A percentile compares a stretch with the other conserved stretches of the same genome.
Evolutionary conservation across 2,113 vertebrate species (phyloP).

Genomic region (Rostratula benghalensis): DNA sequence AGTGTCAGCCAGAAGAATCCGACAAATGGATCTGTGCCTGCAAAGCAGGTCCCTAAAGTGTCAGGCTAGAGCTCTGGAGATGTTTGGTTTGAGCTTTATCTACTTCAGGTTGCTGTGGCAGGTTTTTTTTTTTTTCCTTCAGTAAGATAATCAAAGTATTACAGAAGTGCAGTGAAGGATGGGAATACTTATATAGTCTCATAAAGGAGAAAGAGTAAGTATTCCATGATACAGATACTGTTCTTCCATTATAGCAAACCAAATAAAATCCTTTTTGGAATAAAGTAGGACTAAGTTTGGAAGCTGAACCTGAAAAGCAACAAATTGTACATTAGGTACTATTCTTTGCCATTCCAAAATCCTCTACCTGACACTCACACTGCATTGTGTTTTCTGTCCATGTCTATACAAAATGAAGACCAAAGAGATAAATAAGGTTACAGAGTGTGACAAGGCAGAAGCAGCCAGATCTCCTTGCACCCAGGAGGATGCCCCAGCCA

Average conservation of each 20-base stretch:
- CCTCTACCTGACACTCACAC: not conserved
- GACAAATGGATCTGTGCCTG: not conserved
- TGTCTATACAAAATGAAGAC: not conserved
- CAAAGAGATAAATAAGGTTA: not conserved
- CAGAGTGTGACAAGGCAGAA: not conserved
- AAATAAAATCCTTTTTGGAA: not conserved
- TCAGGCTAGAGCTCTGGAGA: not conserved
- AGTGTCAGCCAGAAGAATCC: not conserved
- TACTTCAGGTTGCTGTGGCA: not conserved
- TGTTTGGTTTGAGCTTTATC: not conserved
- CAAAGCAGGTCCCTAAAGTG: not conserved
- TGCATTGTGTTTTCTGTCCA: not conserved
- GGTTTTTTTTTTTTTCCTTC: not conserved
- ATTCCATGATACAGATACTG: not conserved
- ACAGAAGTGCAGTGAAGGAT: not conserved
- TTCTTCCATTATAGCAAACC: not conserved
- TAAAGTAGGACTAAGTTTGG: not conserved
- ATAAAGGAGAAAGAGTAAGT: not conserved
- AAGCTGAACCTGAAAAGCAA: not conserved
- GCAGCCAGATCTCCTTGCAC: not conserved
- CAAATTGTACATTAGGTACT: not conserved
- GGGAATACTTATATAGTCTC: not conserved
- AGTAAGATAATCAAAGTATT: not conserved
- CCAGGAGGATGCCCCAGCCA: not conserved
- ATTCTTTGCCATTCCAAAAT: not conserved